These are phyloP conservation scores for Centrocercus urophasianus DNA, from an alignment of 2,113 vertebrate species.

Conservation along the genomic window DNA sequence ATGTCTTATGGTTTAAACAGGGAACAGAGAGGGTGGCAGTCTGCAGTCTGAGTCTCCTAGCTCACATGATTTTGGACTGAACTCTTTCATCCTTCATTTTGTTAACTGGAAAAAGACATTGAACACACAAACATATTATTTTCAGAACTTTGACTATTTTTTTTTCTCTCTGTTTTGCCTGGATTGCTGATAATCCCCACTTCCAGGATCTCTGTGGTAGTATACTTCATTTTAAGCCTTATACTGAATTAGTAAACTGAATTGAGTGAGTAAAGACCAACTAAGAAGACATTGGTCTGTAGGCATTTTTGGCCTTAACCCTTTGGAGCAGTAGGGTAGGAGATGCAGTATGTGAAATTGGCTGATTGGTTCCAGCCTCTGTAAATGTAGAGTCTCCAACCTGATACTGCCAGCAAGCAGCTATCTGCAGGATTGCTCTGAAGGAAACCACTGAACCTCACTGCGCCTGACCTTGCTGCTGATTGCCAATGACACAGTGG, in stretches of 20 bases:
- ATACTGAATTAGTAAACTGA: neutral
- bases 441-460: neutral
- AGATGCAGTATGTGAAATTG: accelerated
- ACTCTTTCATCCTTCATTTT: neutral
- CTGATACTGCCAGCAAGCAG: neutral
- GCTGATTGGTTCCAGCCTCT: neutral
- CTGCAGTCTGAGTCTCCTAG: neutral
- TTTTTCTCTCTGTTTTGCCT: neutral
- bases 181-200: neutral
- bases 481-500: neutral
- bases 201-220: neutral
- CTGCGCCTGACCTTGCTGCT: neutral
- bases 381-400: neutral
- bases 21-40: neutral
- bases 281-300: neutral
- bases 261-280: neutral
- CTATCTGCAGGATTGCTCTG: neutral
- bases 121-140: neutral
- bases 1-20: neutral
- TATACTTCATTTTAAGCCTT: neutral
- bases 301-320: neutral
- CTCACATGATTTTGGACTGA: neutral
- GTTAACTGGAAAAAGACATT: neutral
- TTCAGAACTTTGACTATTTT: neutral
- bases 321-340: neutral